Percentiles rank a stretch among this genome's conserved stretches.
phyloP scores from a whole-genome alignment of 2,113 vertebrate species.

The Danionella cerebrum region DNA sequence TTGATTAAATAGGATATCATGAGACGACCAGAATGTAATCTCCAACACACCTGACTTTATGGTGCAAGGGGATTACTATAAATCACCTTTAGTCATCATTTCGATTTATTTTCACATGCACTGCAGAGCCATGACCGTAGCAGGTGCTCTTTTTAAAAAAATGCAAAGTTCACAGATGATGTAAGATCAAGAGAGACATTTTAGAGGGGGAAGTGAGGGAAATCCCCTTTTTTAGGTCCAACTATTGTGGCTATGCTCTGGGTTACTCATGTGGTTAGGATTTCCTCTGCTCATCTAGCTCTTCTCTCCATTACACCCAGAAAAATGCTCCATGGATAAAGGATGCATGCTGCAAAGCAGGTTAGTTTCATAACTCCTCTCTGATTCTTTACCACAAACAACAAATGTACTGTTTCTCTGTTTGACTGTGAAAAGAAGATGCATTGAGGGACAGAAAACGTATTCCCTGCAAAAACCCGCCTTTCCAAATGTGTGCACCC shows the following conservation, averaged over 20 bases:
- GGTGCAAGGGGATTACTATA: too few relatives aligned
- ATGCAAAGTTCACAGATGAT: neutral
- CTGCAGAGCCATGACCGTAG: neutral
- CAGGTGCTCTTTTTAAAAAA: neutral
- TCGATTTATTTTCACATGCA: neutral
- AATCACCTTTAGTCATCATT: neutral
- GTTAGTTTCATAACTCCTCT: slow-evolving; percentile 12
- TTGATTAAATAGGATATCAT: too few relatives aligned
- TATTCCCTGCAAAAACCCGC: neutral
- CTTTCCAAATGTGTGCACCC: too few relatives aligned
- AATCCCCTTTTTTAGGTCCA: slow-evolving; percentile 9
- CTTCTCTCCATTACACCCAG: neutral
- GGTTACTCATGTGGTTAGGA: neutral
- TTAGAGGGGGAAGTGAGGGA: neutral
- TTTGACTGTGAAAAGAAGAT: neutral
- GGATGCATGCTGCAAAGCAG: neutral
- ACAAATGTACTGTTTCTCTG: slow-evolving; percentile 14
- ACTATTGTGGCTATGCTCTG: slow-evolving; percentile 22
- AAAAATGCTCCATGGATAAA: neutral
- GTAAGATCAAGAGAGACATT: neutral
- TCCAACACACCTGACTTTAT: too few relatives aligned
- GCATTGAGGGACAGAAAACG: neutral
- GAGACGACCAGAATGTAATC: too few relatives aligned
- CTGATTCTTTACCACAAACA: neutral
- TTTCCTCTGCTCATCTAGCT: slow-evolving; percentile 3